Evolutionary conservation across 1,140 invertebrate genomes (phyloP).

Genomic region (Doryteuthis pealeii): DNA sequence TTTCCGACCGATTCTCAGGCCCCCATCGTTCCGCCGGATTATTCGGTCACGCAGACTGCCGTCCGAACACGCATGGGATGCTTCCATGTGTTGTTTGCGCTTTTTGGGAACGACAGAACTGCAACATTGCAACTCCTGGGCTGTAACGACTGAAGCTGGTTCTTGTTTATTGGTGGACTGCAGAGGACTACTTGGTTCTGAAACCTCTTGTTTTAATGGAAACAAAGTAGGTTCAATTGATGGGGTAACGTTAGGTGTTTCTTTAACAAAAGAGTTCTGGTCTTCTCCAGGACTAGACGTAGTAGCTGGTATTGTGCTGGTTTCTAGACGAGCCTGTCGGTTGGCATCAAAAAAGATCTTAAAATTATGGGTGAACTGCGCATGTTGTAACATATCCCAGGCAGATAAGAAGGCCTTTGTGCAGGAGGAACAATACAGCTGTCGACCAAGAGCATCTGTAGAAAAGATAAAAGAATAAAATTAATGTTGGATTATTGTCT

Average conservation of each 20-base stretch:
- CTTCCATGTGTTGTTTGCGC: conserved; percentile 52
- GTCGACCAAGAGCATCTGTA: conserved; percentile 25
- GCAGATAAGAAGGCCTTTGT: conserved; percentile 46
- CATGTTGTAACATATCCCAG: conserved; percentile 46
- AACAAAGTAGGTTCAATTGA: not conserved
- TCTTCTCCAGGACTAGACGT: not conserved
- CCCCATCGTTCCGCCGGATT: not conserved
- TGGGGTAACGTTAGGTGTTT: not conserved
- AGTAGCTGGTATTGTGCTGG: not conserved
- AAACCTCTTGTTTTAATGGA: not conserved
- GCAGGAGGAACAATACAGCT: conserved; percentile 43
- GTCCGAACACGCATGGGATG: conserved; percentile 36
- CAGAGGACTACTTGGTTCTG: not conserved
- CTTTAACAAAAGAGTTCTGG: not conserved
- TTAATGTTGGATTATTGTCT: conserved; percentile 8
- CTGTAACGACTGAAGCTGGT: conserved; percentile 8
- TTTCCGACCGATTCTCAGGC: not conserved
- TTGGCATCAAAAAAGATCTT: conserved; percentile 41
- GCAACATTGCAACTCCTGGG: conserved; percentile 47
- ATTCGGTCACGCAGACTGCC: not conserved
- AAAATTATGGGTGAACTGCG: conserved; percentile 46
- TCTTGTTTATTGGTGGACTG: not conserved
- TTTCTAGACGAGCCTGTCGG: not conserved
- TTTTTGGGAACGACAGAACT: conserved; percentile 54
- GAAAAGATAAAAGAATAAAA: conserved; percentile 18